Conservation (phyloP, 2,797 vertebrate species). For the Cynopterus sphinx region DNA sequence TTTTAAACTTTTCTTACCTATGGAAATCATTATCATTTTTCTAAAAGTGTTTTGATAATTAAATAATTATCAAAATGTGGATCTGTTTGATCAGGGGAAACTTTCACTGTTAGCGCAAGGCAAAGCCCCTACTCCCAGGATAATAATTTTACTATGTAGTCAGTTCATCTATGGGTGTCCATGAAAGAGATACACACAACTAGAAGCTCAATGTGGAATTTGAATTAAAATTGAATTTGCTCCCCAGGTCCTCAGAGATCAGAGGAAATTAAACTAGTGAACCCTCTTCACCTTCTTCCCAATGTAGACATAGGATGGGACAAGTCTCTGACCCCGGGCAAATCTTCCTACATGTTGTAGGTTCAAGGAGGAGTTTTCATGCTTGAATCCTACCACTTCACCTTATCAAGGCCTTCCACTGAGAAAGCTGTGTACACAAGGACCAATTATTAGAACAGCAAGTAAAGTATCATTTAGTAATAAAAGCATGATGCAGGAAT, state of each 20-base stretch:
- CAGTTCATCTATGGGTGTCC: neutral
- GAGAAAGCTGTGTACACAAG: neutral
- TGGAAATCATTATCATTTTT: constrained; percentile 9
- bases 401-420: neutral
- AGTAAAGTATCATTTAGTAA: neutral
- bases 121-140: neutral
- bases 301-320: neutral
- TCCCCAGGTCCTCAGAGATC: neutral
- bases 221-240: neutral
- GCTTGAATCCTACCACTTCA: neutral
- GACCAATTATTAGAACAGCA: neutral
- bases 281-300: neutral
- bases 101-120: constrained; percentile 1
- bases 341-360: neutral
- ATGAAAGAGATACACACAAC: neutral
- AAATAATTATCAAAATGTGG: neutral
- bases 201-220: neutral
- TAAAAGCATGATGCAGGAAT: constrained; percentile 9
- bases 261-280: neutral
- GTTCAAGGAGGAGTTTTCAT: constrained; percentile 42
- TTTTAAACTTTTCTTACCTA: neutral
- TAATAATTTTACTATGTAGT: neutral
- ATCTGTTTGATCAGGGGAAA: neutral
- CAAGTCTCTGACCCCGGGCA: neutral
- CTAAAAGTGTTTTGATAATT: neutral